phyloP scores from a whole-genome alignment of 2,113 vertebrate genomes.

The Dendrocopos noguchii region DNA sequence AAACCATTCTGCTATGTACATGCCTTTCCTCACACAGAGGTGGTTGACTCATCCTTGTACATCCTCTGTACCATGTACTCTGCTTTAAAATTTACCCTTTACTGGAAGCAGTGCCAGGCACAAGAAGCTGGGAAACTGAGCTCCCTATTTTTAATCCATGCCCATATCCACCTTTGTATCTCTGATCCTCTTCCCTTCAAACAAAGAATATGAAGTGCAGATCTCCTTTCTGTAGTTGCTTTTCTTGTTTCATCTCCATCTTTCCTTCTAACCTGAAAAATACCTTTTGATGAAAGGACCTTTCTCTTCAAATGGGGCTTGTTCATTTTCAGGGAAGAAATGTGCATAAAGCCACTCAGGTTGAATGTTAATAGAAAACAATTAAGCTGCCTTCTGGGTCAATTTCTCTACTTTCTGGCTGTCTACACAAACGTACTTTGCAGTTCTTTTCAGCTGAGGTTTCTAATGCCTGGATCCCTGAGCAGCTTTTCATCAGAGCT shows the following conservation, averaged over 20 bases:
- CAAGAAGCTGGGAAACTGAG: background rate
- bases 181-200: background rate
- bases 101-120: background rate
- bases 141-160: background rate
- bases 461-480: background rate
- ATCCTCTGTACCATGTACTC: background rate
- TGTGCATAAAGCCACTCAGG: background rate
- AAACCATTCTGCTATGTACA: no score
- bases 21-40: background rate
- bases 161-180: background rate
- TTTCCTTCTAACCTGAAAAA: constrained; percentile 11
- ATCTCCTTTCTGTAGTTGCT: background rate
- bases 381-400: background rate
- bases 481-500: background rate
- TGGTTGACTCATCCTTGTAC: background rate
- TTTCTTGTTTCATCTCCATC: background rate
- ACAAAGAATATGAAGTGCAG: background rate
- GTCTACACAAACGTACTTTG: background rate
- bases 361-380: background rate
- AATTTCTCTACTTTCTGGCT: background rate
- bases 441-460: background rate
- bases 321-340: constrained; percentile 1
- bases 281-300: background rate
- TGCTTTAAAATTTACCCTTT: background rate
- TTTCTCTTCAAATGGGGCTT: background rate